Evolutionary conservation across 2,797 vertebrate species (phyloP).

Genomic region (Chlorospingus semifuscus): DNA sequence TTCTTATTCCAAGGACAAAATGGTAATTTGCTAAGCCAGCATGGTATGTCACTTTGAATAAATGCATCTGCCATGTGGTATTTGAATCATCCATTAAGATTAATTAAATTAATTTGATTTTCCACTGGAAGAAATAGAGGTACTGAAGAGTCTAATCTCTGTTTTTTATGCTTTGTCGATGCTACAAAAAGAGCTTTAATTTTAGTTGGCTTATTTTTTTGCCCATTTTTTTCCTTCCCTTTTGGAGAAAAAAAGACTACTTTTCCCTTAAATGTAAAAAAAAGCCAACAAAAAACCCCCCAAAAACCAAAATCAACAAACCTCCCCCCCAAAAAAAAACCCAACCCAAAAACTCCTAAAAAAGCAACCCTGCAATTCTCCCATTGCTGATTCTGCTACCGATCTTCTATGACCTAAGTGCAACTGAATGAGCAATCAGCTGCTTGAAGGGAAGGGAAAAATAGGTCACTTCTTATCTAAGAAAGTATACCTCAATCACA

Average conservation of each 20-base stretch:
- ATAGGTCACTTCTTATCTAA: background rate
- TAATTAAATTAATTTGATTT: background rate
- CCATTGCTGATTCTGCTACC: background rate
- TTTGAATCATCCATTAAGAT: background rate
- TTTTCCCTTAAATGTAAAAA: background rate
- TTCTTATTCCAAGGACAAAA: background rate
- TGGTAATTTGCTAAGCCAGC: background rate
- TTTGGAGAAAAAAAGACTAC: background rate
- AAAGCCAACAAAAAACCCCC: background rate
- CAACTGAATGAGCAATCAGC: background rate
- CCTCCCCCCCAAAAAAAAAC: too few species aligned
- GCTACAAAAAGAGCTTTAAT: background rate
- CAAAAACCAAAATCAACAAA: background rate
- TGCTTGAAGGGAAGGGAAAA: background rate
- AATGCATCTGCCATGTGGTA: background rate
- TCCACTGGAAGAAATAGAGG: background rate
- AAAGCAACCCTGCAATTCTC: background rate
- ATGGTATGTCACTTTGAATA: background rate
- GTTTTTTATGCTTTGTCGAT: background rate
- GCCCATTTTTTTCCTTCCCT: accelerated
- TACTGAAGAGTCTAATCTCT: background rate
- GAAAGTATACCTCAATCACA: background rate
- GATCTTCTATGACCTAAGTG: background rate
- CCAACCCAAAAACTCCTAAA: background rate
- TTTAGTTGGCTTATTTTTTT: background rate